Base-by-base conservation (phyloP, 2,888 invertebrate genomes). In the Oxystoma pomonae region DNA sequence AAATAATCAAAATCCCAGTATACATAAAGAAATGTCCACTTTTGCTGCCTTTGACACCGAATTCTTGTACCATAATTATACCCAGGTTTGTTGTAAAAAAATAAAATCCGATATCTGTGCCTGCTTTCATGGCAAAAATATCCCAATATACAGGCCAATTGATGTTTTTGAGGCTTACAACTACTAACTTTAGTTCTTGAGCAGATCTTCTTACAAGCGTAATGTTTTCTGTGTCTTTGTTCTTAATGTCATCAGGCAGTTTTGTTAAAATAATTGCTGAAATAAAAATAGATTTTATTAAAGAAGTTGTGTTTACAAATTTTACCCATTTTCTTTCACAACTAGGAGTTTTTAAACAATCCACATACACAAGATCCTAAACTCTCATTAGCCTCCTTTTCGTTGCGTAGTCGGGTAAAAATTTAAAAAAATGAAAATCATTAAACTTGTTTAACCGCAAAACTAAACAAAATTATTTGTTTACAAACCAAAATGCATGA, bases 91-190 rank as follows among this genome's bases (percentile, higher is more conserved):
- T 20, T 1, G 59, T 17, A 3, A 68, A 20, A 19, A 63, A 60
- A 1, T 56, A 52, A 12, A 58, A 50, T 9, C 62, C 59, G 2
- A 66, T 55, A n/a, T 70, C 70, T 16, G 62, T 66, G 16, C 52
- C 55, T 7, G 57, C 60, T 63, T 67, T 69, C 19, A 69, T 65
- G 1, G 66, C 55, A 20, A 70, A 68, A 17, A 68, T 20, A 12
- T 57, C 62, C 64, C 66, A 59, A 57, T 69, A 69, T 18, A 61
- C 61, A 16, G 62, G 20, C 66, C 65, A 66, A 1, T 64, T 57
- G 12, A 70, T 61, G n/a, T 57, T 59, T 63, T 65, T 68, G 35
- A 35, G 12, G 35, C 35, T 12, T 35, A 7, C 16, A 9, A 49
- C 35, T 1, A 65, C 66, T 21, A 50, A 56, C 61, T 65, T 63